Evolutionary conservation across 2,113 vertebrate species (phyloP).

Genomic region (Cathartes aura): DNA sequence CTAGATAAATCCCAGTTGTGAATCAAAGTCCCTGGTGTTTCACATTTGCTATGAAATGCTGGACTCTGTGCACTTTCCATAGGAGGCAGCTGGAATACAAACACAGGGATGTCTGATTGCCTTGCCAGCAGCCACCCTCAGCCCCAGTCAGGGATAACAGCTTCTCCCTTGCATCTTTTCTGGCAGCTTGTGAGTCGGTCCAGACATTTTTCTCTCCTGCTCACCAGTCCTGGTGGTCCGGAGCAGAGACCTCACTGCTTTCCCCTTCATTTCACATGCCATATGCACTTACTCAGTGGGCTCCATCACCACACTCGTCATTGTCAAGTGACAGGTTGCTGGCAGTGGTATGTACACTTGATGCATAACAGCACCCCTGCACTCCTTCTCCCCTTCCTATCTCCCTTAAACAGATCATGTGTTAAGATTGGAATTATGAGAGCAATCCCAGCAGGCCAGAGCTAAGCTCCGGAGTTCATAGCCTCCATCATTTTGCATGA

Average conservation of each 20-base stretch:
- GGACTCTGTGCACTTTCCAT: not conserved
- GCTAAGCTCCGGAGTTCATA: not conserved
- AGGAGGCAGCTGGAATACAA: not conserved
- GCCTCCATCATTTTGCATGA: not conserved
- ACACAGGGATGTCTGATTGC: not conserved
- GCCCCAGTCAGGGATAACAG: not conserved
- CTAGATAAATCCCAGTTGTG: conserved; percentile 5
- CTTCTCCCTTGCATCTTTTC: not conserved
- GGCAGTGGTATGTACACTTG: conserved; percentile 38
- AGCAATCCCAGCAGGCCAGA: conserved; percentile 13
- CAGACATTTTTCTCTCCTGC: not conserved
- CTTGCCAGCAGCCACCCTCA: not conserved
- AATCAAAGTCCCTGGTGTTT: conserved; percentile 2
- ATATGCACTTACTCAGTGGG: not conserved
- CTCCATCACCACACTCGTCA: not conserved
- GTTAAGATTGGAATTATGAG: conserved; percentile 11
- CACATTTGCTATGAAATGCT: not conserved
- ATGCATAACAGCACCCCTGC: conserved; percentile 40
- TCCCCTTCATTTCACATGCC: not conserved
- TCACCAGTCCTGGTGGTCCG: not conserved
- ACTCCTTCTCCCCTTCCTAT: not conserved
- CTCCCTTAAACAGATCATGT: conserved; percentile 17
- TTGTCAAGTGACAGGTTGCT: conserved; percentile 25
- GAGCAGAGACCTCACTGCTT: not conserved
- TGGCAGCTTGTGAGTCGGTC: not conserved